Conservation (phyloP, 2,797 vertebrate species). For the Chaenodraco wilsoni region DNA sequence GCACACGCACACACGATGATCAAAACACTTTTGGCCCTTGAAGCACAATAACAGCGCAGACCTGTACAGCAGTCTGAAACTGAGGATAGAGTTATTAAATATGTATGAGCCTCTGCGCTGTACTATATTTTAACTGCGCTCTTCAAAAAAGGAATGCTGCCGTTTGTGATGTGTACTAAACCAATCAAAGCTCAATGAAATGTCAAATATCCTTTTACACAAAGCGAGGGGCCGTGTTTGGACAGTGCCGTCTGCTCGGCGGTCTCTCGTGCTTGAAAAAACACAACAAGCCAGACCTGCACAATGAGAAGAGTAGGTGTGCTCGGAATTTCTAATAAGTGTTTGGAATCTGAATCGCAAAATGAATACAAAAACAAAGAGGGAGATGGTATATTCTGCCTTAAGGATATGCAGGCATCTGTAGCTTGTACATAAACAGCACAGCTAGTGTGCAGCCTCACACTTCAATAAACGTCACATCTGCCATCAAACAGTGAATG, state of each 20-base stretch:
- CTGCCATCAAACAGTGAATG: conserved; percentile 26
- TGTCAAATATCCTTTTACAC: conserved; percentile 53
- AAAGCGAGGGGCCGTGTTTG: conserved; percentile 49
- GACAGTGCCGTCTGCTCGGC: conserved; percentile 35
- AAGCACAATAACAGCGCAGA: conserved; percentile 43
- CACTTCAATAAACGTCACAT: not conserved
- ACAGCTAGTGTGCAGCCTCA: not conserved
- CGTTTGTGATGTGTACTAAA: conserved; percentile 56
- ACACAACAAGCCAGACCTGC: conserved; percentile 16
- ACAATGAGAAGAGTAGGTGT: conserved; percentile 7
- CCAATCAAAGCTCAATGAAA: conserved; percentile 65
- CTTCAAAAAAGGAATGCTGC: conserved; percentile 53
- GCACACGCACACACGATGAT: conserved; percentile 29
- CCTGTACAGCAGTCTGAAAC: conserved; percentile 40
- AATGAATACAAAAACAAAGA: conserved; percentile 11
- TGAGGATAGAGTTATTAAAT: conserved; percentile 68
- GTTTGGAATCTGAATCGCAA: conserved; percentile 19
- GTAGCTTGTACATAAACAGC: conserved; percentile 26
- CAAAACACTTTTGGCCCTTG: conserved; percentile 42
- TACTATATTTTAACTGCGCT: conserved; percentile 55
- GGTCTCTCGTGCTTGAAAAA: conserved; percentile 28
- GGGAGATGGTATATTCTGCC: conserved; percentile 6
- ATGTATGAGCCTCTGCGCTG: conserved; percentile 65
- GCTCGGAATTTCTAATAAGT: conserved; percentile 33
- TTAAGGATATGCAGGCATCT: conserved; percentile 4